Conservation (phyloP, 2,888 invertebrate species). For the Nephrotoma guestfalica region DNA sequence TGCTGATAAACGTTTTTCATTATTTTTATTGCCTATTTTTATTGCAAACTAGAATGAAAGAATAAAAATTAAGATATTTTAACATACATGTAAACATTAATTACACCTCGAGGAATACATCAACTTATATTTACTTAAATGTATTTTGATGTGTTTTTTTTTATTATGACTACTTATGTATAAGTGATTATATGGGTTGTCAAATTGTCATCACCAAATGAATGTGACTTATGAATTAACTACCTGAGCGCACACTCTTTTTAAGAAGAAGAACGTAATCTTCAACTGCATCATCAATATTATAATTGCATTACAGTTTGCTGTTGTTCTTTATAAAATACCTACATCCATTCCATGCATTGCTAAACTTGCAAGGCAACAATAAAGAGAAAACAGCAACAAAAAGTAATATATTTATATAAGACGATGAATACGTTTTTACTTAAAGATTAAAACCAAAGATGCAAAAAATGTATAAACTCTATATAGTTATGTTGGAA, state of each 20-base stretch:
- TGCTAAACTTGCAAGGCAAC: neutral
- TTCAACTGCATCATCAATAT: neutral
- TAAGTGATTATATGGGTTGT: neutral
- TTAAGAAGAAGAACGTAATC: neutral
- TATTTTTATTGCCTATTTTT: constrained; percentile 41
- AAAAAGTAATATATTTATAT: neutral
- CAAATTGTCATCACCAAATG: neutral
- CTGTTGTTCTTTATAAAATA: neutral
- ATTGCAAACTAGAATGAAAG: constrained; percentile 36
- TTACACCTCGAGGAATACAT: neutral
- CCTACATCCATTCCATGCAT: neutral
- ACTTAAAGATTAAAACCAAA: neutral
- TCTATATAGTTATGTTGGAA: neutral
- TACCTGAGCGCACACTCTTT: neutral
- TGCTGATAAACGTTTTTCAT: constrained; percentile 37
- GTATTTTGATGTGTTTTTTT: too few species aligned
- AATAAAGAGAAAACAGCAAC: too few species aligned
- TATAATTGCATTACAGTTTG: neutral
- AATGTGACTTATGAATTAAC: neutral
- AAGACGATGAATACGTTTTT: neutral
- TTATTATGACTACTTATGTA: neutral
- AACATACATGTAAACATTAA: neutral
- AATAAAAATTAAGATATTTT: constrained; percentile 2
- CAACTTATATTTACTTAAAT: neutral
- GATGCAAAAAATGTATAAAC: neutral